Base-by-base conservation (phyloP, 2,797 vertebrate species). In the Mormyrops boulengeri region DNA sequence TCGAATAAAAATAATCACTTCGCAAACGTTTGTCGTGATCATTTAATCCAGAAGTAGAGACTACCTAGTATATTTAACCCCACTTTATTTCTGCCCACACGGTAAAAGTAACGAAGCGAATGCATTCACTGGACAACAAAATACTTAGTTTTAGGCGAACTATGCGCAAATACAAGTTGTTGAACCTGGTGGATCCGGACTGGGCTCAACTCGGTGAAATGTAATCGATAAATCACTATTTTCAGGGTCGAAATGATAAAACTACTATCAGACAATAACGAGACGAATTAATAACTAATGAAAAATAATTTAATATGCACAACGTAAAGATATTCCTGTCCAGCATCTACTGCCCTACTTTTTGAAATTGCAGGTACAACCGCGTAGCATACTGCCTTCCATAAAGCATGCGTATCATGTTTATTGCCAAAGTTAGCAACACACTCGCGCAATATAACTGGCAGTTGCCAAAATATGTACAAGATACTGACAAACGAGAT, bases 321-420 rank as follows among this genome's bases (percentile, higher is more conserved):
- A 6, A 22, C 38, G 5, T 11, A 82, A 44, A 82, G 4, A 44
- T 22, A 44, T 44, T 22, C 17, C 34, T 87, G 85, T 57, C 14
- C 69, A 38, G 41, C 34, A 73, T 73, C 69, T 73, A 38, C 69
- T 41, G 69, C 34, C 85, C 89, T 88, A 90, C n/a, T 88, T 85
- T 52, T 49, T 17, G 3, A 88, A 55, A 88, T 69, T 41, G 85
- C 87, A 66, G 44, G 77, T 84, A 80, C 73, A 88, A 88, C 89
- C 60, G 85, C 87, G 88, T 73, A 82, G 89, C 88, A 38, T 26
- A 88, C 86, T 49, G 89, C 22, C 86, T 47, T 60, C 52, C 38
- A 73, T 30, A 30, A 82, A 47, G 41, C 77, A 47, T 5, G 41
- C 41, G 77, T 44, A 47, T 47, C 77, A 22, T 82, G 77, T 82